A percentile compares a stretch with the other conserved stretches of the same genome.
phyloP scores from a whole-genome alignment of 2,797 vertebrate genomes.

The Diceros bicornis region DNA sequence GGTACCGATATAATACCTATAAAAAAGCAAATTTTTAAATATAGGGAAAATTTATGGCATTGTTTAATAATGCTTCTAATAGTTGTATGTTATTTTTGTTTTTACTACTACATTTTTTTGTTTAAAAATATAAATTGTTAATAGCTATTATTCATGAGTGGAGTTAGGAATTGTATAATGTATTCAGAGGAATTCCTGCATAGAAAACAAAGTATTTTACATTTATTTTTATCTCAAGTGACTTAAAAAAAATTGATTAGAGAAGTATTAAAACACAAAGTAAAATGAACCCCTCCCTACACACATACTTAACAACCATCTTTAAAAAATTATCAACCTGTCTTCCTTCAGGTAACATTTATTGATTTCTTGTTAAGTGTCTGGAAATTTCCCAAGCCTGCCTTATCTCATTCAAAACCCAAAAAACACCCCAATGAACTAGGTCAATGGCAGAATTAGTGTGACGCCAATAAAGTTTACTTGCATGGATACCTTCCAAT shows the following conservation, averaged over 20 bases:
- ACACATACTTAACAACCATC: neutral
- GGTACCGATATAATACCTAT: conserved; percentile 7
- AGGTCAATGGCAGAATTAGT: neutral
- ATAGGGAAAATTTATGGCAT: neutral
- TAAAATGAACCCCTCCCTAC: neutral
- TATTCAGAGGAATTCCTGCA: neutral
- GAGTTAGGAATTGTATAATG: neutral
- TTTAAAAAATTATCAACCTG: neutral
- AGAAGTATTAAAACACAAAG: neutral
- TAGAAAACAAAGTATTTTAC: neutral
- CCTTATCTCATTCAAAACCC: neutral
- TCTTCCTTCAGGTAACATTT: neutral
- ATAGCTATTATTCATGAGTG: neutral
- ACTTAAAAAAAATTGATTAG: neutral
- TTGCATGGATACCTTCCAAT: neutral
- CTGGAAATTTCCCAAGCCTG: neutral
- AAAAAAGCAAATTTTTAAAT: neutral
- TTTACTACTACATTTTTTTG: neutral
- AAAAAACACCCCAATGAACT: neutral
- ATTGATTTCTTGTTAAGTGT: neutral
- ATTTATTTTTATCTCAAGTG: neutral
- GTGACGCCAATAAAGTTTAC: neutral
- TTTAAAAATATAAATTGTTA: neutral
- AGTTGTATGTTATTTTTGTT: neutral
- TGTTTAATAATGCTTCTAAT: neutral